These are phyloP conservation scores for Phalangium opilio DNA, from an alignment of 2,888 invertebrate genomes.

Conservation along the genomic window DNA sequence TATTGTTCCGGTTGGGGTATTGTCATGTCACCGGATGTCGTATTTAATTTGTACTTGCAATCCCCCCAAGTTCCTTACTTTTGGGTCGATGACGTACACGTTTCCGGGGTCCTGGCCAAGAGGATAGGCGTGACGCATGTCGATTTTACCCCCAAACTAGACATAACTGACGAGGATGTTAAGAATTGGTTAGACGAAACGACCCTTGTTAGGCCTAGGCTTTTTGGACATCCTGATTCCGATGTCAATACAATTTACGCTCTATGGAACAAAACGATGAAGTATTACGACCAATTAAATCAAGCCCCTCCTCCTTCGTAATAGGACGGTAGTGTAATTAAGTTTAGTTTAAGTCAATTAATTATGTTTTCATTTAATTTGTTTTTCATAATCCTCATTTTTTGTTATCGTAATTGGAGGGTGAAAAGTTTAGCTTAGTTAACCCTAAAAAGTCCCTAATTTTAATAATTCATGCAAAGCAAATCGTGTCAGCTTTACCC, in stretches of 20 bases:
- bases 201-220: slow-evolving; percentile 13
- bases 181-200: slow-evolving; percentile 17
- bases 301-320: too few relatives aligned
- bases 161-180: slow-evolving; percentile 13
- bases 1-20: slow-evolving; percentile 36
- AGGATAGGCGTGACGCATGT: slow-evolving; percentile 18
- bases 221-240: slow-evolving; percentile 18
- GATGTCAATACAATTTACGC: slow-evolving; percentile 15
- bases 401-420: too few relatives aligned
- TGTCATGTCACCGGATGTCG: slow-evolving; percentile 29
- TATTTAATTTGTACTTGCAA: slow-evolving; percentile 20
- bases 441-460: too few relatives aligned
- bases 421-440: too few relatives aligned
- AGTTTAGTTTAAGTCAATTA: too few relatives aligned
- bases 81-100: slow-evolving; percentile 36
- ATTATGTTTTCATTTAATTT: too few relatives aligned
- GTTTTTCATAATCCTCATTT: too few relatives aligned
- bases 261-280: slow-evolving; percentile 20
- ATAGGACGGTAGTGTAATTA: too few relatives aligned
- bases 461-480: too few relatives aligned
- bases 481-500: too few relatives aligned
- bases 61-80: slow-evolving; percentile 29
- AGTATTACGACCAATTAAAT: slow-evolving; percentile 13
- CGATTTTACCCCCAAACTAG: slow-evolving; percentile 19
- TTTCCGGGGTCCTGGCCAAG: slow-evolving; percentile 29